Base-by-base conservation (phyloP, 2,888 invertebrate genomes). In the Plemyria rubiginata region DNA sequence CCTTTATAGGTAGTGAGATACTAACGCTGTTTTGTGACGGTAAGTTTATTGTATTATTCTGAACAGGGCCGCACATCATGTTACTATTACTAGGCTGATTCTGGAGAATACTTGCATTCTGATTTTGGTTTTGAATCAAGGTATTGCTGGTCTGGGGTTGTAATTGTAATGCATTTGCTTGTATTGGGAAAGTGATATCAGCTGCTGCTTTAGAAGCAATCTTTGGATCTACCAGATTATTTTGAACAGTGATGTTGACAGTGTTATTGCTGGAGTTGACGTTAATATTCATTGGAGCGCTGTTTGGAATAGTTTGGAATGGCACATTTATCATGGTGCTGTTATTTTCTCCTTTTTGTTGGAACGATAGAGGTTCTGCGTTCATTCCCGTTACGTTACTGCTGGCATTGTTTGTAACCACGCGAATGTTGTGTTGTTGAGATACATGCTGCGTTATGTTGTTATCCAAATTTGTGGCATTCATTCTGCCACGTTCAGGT, bases 1-100 rank as follows among this genome's bases (percentile, higher is more conserved):
- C 94, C 74, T 94, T 94, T 46, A 65, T 65, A 7, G 95, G 95
- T 66, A 95, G 86, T 63, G 93, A 93, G 68, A 95, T 95, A 74
- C 94, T 94, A 40, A 94, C 87, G 72, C 89, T 88, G 65, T 87
- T 93, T 74, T 93, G 93, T 11, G 89, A 87, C 16, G 93, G 93
- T 66, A 93, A 80, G 73, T 87, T 93, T 16, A 93, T 93, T 8
- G 93, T 89, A 67, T 82, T 90, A 66, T 87, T 91, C 60, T 85
- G 87, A 28, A 90, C 90, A 38, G 93, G 93, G 70, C 92, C 86
- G 67, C 90, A 92, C 71, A 93, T 92, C 83, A 92, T 85, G 66
- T 84, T 90, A 58, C 81, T 85, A 54, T 57, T 69, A 60, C 62
- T 69, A 13, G 65, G 57, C 32, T 65, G 65, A 41, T 48, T 65